Base-by-base conservation (phyloP, 2,888 invertebrate species). In the Melipona bicolor region DNA sequence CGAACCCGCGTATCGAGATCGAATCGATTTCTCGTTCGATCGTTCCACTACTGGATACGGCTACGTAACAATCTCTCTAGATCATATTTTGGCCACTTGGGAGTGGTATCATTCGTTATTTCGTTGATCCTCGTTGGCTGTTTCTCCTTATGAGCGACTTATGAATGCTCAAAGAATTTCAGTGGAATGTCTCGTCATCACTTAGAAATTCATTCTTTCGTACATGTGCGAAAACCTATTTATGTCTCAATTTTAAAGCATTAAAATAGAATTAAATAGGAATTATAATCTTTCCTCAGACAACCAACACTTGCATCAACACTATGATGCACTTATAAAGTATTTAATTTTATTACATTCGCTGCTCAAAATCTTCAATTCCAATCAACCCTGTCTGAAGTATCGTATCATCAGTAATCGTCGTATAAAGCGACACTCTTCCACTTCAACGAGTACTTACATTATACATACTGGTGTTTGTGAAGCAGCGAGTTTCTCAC, bases 1-100 rank as follows among this genome's bases (percentile, higher is more conserved):
- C 82, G 79, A 73, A 77, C 82, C 43, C 43, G 64, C 61, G 69
- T 79, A 83, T 89, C 89, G 81, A 85, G 85, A 88, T 71, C 86
- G 82, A 89, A 88, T 88, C 89, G 89, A 89, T 89, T 89, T 86
- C 88, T 85, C 82, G 80, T 71, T 3, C 56, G 80, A 86, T 79
- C 84, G 86, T 77, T 80, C 73, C 71, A 77, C 79, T 13, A n/a
- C 2, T 43, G 9, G 43, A 43, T 2, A 43, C 43, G 27, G 61
- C 54, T 32, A 54, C 54, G 61, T 24, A 71, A 19, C 70, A 59
- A 83, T 72, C 77, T 62, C 68, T 80, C 77, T 84, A 79, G 79
- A 83, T 87, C 67, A 78, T 74, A 81, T 78, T 85, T 84, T 87
- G 78, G 52, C 49, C 79, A 65, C 13, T 59, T 59, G 19, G 61